Evolutionary conservation across 1,140 invertebrate genomes (phyloP), one percentile per base, ranked within the genome.

Genomic region (Drosophila nasuta): DNA sequence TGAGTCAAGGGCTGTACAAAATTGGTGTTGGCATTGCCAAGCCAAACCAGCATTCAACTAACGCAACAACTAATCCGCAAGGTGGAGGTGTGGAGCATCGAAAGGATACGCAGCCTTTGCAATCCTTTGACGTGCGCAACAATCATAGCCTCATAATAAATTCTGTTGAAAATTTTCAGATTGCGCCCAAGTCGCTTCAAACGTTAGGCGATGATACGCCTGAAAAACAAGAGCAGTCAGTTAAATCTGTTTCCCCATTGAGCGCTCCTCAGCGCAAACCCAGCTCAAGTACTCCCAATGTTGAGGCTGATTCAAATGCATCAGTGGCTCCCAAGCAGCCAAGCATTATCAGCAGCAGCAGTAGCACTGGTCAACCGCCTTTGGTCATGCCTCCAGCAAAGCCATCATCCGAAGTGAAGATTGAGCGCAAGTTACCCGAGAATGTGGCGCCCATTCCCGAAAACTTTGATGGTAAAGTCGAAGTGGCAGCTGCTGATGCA

Each of bases 81-180:
- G 72, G 79, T 79, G 79, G 64, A 62, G 77, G 65, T 59, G 66
- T 68, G 54, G 51, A 51, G 10, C 60, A 46, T 43, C 72, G 33
- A 17, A 43, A 43, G 45, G 66, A 62, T 35, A 41, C 38, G 46
- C 62, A 63, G 28, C 20, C 13, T 7, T 7, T 66, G 56, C 49
- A 80, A 49, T 56, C 77, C 28, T 83, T 73, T 45, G 76, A 75
- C 30, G 67, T 58, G 33, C 76, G 67, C 57, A 85, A 86, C 66
- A 91, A 92, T 80, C 73, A 85, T 43, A 92, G 91, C 59, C 68
- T 82, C 64, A 92, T 92, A 82, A 41, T 92, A 81, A 91, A 92
- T 76, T 92, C 92, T 79, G 91, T 92, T 88, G 92, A 92, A 92
- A 92, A 92, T 83, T 92, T 92, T 92, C 92, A 92, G 92, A 92